A percentile compares a stretch with the other conserved stretches of the same genome.
phyloP scores from a whole-genome alignment of 2,113 vertebrate species.

The Apus apus region DNA sequence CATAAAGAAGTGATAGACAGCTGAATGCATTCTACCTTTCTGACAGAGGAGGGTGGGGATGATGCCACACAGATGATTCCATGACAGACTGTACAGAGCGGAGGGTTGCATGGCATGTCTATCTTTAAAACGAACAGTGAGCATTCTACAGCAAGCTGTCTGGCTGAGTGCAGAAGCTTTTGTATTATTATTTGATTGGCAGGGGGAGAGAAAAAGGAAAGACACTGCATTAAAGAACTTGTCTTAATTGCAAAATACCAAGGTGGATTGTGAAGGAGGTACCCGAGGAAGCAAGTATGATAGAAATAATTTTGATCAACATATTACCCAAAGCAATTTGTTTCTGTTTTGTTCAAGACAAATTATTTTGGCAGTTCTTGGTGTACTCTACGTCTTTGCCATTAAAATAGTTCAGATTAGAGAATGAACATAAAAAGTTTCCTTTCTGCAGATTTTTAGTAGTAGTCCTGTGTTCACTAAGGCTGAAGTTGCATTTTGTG shows the following conservation, averaged over 20 bases:
- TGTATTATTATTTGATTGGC: not conserved
- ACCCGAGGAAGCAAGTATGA: not conserved
- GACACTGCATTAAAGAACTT: not conserved
- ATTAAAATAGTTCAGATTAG: not conserved
- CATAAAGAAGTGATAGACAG: constrained; percentile 7
- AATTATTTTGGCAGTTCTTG: not conserved
- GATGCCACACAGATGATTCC: constrained; percentile 8
- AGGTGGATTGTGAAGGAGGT: not conserved
- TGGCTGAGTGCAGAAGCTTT: not conserved
- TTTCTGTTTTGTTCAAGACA: not conserved
- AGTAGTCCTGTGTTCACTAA: not conserved
- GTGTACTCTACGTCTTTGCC: not conserved
- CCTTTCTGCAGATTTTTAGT: not conserved
- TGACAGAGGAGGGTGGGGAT: not conserved
- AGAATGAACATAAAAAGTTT: not conserved
- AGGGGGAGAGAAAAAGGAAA: not conserved
- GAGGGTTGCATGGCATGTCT: not conserved
- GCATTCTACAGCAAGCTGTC: not conserved
- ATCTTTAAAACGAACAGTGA: not conserved
- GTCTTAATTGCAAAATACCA: not conserved
- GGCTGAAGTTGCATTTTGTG: not conserved
- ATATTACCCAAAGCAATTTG: not conserved
- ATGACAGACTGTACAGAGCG: not conserved
- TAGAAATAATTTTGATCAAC: not conserved
- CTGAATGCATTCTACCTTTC: not conserved